Evolutionary conservation across 2,797 vertebrate species (phyloP), one percentile per base, ranked within the genome.

Genomic region (Microctenopoma stevenorrisi): DNA sequence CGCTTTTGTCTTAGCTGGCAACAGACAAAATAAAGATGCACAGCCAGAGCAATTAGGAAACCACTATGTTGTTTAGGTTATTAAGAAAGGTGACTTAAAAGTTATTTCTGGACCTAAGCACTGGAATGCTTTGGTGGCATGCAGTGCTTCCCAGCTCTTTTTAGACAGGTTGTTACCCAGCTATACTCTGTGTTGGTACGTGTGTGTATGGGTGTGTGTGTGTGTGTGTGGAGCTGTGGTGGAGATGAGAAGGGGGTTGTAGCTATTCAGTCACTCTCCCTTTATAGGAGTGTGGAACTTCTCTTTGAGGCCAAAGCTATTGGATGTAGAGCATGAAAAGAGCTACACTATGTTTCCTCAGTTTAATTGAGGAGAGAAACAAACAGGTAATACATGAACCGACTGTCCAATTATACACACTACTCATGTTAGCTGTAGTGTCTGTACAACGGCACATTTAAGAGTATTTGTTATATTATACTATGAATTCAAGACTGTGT

Each of bases 41-140:
- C 54, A 74, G 58, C 63, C 35, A 48, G 57, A 55, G 51, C 33
- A 63, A 30, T 62, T 28, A 46, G 53, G 50, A 72, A 51, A 74
- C 35, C 55, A 61, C 47, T 65, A 68, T 67, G 55, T 70, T 73
- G 56, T 67, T 57, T 38, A 5, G 26, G 55, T 53, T 55, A 56
- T 72, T 61, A 81, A 68, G 63, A 78, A 68, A 67, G 62, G 59
- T 76, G 61, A 69, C 62, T 78, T 70, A 30, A 14, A 37, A 74
- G 74, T 83, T 90, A 84, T 84, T 86, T 86, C 62, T 54, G 68
- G 74, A 72, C 55, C 64, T 63, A 72, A 43, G 71, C 52, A 53
- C 58, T 68, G 62, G 28, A 78, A 78, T 69, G 61, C 63, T 54
- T 33, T 47, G 22, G 56, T 64, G 73, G 63, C 76, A 52, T 59